Evolutionary conservation across 1,140 invertebrate genomes (phyloP).

Genomic region (Theocolax elegans): DNA sequence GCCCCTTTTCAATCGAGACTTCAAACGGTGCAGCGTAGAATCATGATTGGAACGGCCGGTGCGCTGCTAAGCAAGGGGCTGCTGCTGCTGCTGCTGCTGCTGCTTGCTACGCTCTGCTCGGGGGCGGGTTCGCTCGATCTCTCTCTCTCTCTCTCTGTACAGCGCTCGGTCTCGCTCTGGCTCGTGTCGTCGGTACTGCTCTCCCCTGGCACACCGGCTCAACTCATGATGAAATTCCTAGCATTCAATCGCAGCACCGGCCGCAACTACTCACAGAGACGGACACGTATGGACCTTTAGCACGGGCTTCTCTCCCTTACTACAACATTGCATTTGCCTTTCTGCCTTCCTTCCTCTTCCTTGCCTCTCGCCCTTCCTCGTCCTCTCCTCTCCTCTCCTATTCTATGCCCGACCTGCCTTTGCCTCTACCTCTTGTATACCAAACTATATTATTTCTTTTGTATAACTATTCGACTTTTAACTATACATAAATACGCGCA

Average conservation of each 20-base stretch:
- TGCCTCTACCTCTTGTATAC: no score
- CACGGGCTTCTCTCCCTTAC: background rate
- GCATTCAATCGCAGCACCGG: constrained; percentile 66
- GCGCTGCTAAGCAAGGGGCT: constrained; percentile 64
- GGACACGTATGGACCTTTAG: background rate
- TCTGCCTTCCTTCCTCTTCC: no score
- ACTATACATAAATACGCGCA: no score
- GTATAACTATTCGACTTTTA: no score
- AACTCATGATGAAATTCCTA: constrained; percentile 69
- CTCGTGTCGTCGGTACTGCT: constrained; percentile 8
- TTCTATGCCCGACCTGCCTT: no score
- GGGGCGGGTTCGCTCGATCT: constrained; percentile 53
- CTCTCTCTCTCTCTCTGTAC: constrained; percentile 28
- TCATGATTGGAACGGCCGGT: constrained; percentile 67
- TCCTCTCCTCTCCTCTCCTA: no score
- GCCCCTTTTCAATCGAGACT: constrained; percentile 69
- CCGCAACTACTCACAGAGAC: constrained; percentile 53
- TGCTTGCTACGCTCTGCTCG: constrained; percentile 30
- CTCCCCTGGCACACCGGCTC: constrained; percentile 52
- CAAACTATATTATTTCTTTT: no score
- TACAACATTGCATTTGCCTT: background rate
- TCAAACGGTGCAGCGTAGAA: constrained; percentile 67
- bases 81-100: constrained; percentile 44
- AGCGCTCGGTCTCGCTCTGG: constrained; percentile 53
- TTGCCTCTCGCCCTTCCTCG: no score